phyloP scores from a whole-genome alignment of 2,797 vertebrate genomes.

The Hybognathus amarus region DNA sequence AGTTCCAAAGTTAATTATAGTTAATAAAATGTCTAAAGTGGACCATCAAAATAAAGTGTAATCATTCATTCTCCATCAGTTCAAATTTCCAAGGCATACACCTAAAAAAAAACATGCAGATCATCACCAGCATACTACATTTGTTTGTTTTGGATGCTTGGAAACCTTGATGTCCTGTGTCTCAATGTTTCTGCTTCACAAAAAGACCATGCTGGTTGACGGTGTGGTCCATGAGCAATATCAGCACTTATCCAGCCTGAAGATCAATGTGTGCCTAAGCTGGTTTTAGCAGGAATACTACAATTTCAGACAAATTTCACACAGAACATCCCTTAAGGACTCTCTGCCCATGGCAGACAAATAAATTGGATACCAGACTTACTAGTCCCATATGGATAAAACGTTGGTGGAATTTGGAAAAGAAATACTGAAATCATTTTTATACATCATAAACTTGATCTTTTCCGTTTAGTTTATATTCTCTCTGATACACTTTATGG shows the following conservation, averaged over 20 bases:
- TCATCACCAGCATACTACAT: not conserved
- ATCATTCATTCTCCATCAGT: not conserved
- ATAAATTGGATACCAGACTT: not conserved
- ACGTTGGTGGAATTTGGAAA: constrained; percentile 13
- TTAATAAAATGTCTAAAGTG: not conserved
- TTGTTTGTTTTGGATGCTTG: not conserved
- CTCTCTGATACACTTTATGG: not conserved
- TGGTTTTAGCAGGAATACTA: not conserved
- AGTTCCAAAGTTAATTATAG: not conserved
- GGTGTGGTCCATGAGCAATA: not conserved
- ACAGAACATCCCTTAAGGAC: not conserved
- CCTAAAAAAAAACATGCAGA: not conserved
- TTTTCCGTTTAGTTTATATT: not conserved
- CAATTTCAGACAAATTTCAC: not conserved
- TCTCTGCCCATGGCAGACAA: not conserved
- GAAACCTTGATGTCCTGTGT: not conserved
- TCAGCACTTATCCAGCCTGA: not conserved
- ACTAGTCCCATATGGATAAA: constrained; percentile 10
- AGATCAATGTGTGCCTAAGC: not conserved
- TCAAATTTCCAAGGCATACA: not conserved
- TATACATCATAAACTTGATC: not conserved
- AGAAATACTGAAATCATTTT: not conserved
- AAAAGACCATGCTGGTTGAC: not conserved
- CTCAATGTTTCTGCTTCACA: not conserved
- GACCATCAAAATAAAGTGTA: not conserved